Base-by-base conservation (phyloP, 2,888 invertebrate species). In the Watsonalla cultraria region DNA sequence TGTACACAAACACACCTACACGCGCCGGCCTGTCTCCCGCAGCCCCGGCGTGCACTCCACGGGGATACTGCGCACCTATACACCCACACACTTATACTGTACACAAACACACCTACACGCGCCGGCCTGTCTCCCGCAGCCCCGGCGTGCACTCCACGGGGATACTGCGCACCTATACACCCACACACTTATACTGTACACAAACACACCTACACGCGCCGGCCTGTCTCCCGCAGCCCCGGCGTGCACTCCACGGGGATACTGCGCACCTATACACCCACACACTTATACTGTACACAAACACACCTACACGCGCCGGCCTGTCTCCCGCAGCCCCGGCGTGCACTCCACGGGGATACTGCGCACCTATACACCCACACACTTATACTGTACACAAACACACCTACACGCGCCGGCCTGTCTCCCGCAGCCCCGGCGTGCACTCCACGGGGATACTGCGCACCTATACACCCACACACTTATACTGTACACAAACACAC, bases 141-240 rank as follows among this genome's bases (percentile, higher is more conserved):
- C 98, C 98, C 0, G 96, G 96, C 70, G 96, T 95, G 15, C 95
- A 94, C 82, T 98, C 98, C 13, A 96, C 93, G 0, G 98, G 97
- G 66, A 98, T 96, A 54, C 94, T 95, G 57, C 95, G 93, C 0
- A 96, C 94, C 91, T 90, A 66, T 0, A 42, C 6, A 50, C 37
- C 8, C 9, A 46, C 33, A 33, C 9, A 45, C 42, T n/a, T n/a
- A 11, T 13, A 34, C 46, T 13, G 33, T 46, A 47, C 14, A 34
- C 42, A 9, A 15, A 14, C 9, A 9, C 7, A 48, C 35, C 4
- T 42, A 24, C 37, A 34, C 94, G 60, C 95, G 93, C 95, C 96
- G 97, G 0, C 96, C 96, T 14, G 96, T 94, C 80, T 98, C 97
- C 45, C 95, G 92, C 52, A 98, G 93, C 0, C 98, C 98, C 0